Conservation (phyloP, 2,888 invertebrate species). For the Tenthredo distinguenda region DNA sequence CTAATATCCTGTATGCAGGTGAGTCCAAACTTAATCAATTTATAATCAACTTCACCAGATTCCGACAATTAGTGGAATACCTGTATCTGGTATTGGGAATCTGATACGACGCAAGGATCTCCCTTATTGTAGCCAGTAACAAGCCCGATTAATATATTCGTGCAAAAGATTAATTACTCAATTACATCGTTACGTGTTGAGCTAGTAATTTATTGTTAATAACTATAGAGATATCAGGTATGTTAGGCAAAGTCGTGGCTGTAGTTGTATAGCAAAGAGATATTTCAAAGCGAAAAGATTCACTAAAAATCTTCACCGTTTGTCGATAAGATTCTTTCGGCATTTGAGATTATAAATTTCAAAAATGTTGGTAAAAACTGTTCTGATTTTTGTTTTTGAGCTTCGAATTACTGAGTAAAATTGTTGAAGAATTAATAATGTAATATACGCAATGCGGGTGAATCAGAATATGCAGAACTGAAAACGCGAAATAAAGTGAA, state of each 20-base stretch:
- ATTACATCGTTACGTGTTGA: background rate
- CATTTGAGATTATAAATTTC: background rate
- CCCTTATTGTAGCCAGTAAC: background rate
- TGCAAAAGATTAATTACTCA: background rate
- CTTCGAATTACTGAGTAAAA: background rate
- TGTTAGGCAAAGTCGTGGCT: background rate
- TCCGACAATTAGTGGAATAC: constrained; percentile 21
- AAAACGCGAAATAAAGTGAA: constrained; percentile 34
- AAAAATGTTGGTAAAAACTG: background rate
- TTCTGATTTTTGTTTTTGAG: background rate
- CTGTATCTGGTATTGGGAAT: background rate
- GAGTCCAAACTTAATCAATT: background rate
- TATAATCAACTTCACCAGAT: constrained; percentile 32
- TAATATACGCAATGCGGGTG: background rate
- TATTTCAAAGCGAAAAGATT: background rate
- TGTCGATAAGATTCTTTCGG: background rate
- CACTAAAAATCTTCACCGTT: background rate
- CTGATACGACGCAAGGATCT: background rate
- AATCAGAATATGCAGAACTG: background rate
- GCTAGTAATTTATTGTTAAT: background rate
- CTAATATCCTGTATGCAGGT: constrained; percentile 5
- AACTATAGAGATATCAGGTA: background rate
- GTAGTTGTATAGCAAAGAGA: background rate
- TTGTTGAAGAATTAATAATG: constrained; percentile 16
- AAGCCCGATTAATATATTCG: background rate